phyloP scores from a whole-genome alignment of 1,140 invertebrate species.

The Dinoponera quadriceps region DNA sequence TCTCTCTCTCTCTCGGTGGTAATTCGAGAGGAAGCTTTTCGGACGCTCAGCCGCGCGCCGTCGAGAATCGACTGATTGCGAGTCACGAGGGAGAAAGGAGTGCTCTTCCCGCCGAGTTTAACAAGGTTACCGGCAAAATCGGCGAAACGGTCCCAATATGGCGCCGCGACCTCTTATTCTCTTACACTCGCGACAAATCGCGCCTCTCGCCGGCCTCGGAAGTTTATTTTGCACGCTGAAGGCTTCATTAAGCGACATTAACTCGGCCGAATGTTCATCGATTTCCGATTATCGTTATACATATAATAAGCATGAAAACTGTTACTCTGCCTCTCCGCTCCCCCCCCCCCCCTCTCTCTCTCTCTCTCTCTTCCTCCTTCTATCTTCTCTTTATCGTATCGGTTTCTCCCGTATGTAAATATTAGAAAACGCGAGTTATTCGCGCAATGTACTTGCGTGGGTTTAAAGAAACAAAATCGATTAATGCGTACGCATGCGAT shows the following conservation, averaged over 20 bases:
- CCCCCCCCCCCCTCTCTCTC: not conserved
- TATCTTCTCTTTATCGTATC: not conserved
- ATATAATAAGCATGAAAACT: not conserved
- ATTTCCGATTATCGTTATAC: constrained; percentile 24
- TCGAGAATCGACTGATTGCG: constrained; percentile 69
- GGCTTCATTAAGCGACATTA: constrained; percentile 1
- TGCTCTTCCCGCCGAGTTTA: constrained; percentile 61
- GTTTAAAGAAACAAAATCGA: not conserved
- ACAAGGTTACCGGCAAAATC: constrained; percentile 67
- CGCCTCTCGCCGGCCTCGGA: not conserved
- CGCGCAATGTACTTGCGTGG: not conserved
- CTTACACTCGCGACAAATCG: constrained; percentile 3
- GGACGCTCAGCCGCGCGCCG: constrained; percentile 33
- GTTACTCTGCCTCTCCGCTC: not conserved
- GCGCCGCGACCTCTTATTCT: constrained; percentile 23
- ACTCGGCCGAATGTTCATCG: not conserved
- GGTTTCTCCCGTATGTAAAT: not conserved
- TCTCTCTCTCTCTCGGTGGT: too few species aligned
- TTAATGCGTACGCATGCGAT: not conserved
- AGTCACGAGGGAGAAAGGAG: constrained; percentile 61
- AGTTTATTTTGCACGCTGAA: not conserved
- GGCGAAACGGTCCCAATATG: constrained; percentile 55
- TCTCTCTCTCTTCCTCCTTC: not conserved
- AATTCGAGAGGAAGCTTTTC: constrained; percentile 70
- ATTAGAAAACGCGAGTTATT: not conserved